A percentile compares a stretch with the other conserved stretches of the same genome.
phyloP scores from a whole-genome alignment of 2,797 vertebrate genomes.

The Chelmon rostratus region DNA sequence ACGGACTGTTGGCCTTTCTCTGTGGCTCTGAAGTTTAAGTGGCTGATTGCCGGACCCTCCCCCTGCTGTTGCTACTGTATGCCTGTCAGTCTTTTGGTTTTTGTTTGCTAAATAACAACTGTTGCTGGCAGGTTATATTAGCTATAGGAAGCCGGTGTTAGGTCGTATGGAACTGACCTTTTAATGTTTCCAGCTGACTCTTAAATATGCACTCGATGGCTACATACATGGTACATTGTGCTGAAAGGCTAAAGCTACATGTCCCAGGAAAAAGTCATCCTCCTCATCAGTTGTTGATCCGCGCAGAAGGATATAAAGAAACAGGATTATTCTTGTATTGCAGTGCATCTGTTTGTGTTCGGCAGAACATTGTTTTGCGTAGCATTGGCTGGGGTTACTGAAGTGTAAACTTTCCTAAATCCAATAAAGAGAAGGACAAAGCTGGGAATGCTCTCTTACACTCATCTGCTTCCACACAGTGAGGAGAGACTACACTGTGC shows the following conservation, averaged over 20 bases:
- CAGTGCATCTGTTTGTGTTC: too few species aligned
- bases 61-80: too few species aligned
- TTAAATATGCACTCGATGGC: not conserved
- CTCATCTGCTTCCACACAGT: not conserved
- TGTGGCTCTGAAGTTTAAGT: not conserved
- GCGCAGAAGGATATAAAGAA: too few species aligned
- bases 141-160: too few species aligned
- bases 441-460: not conserved
- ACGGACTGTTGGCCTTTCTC: not conserved
- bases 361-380: too few species aligned
- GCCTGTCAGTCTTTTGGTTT: not conserved
- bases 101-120: not conserved
- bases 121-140: not conserved
- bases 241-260: not conserved
- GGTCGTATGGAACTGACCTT: not conserved
- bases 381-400: not conserved
- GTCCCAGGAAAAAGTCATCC: not conserved
- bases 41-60: too few species aligned
- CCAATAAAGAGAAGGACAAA: not conserved
- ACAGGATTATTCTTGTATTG: too few species aligned
- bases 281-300: too few species aligned
- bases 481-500: not conserved
- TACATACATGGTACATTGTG: not conserved
- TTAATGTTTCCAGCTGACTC: not conserved
- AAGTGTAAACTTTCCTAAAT: not conserved